Conservation (phyloP, 2,113 vertebrate species). For the Actenoides hombroni region DNA sequence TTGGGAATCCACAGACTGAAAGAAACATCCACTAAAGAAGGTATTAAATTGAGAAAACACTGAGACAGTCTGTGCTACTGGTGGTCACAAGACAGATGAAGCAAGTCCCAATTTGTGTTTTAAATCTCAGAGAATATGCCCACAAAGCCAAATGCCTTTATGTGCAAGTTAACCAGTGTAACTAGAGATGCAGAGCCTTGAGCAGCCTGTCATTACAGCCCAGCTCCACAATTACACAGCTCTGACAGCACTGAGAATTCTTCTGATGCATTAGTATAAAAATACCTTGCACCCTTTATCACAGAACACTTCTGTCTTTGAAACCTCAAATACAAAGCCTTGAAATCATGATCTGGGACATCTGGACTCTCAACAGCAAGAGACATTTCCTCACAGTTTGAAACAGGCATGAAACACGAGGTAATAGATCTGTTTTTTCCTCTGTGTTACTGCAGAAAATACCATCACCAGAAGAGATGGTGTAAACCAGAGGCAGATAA, state of each 20-base stretch:
- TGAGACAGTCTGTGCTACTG: neutral
- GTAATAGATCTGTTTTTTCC: neutral
- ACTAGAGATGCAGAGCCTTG: neutral
- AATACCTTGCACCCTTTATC: neutral
- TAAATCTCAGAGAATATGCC: neutral
- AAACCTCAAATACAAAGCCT: neutral
- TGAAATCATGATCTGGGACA: accelerated
- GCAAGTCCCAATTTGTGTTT: neutral
- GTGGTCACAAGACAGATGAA: neutral
- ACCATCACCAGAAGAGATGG: neutral
- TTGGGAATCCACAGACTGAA: neutral
- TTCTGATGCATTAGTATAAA: neutral
- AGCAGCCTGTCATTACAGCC: neutral
- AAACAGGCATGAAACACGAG: neutral
- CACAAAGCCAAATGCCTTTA: neutral
- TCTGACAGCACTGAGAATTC: neutral
- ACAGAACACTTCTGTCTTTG: neutral
- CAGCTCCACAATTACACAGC: neutral
- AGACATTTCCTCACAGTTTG: neutral
- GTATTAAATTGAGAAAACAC: neutral
- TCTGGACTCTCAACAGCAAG: neutral
- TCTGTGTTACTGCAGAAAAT: neutral
- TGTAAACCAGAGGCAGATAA: neutral
- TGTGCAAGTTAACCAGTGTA: neutral
- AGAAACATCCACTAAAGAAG: neutral